A percentile compares a stretch with the other conserved stretches of the same genome.
phyloP scores from a whole-genome alignment of 2,888 invertebrate genomes.

The Drosophila lutescens region DNA sequence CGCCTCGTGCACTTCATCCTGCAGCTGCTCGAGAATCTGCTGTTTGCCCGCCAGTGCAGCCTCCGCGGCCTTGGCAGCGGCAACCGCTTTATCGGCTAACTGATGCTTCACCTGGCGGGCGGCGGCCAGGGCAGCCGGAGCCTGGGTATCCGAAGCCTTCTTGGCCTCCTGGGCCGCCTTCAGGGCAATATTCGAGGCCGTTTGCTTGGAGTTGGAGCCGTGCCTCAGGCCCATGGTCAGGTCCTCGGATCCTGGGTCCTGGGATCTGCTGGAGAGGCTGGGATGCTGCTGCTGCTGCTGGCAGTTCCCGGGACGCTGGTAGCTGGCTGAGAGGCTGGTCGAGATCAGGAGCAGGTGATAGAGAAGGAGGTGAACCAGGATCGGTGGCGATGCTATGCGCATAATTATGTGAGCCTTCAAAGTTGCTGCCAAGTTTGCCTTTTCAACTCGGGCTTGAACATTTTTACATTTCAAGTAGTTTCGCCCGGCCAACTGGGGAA shows the following conservation, averaged over 20 bases:
- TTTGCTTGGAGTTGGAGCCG: conserved; percentile 76
- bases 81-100: conserved; percentile 88
- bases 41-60: conserved; percentile 89
- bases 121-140: conserved; percentile 90
- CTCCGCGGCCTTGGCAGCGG: conserved; percentile 90
- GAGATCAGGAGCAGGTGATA: conserved; percentile 23
- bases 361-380: conserved; percentile 16
- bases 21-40: conserved; percentile 88
- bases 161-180: conserved; percentile 89
- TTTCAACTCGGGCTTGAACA: conserved; percentile 59
- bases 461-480: conserved; percentile 76
- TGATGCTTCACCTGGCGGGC: conserved; percentile 89
- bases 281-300: neutral
- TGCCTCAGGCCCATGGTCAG: neutral
- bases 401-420: conserved; percentile 68
- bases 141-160: conserved; percentile 83
- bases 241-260: neutral
- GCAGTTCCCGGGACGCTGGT: neutral
- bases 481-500: conserved; percentile 65
- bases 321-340: neutral
- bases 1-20: conserved; percentile 88
- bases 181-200: conserved; percentile 88
- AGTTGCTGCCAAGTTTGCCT: conserved; percentile 62
- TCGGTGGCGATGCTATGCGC: conserved; percentile 45
- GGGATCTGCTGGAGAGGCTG: no score